Conservation (phyloP, 2,888 invertebrate species). For the Drosophila nigricruria region DNA sequence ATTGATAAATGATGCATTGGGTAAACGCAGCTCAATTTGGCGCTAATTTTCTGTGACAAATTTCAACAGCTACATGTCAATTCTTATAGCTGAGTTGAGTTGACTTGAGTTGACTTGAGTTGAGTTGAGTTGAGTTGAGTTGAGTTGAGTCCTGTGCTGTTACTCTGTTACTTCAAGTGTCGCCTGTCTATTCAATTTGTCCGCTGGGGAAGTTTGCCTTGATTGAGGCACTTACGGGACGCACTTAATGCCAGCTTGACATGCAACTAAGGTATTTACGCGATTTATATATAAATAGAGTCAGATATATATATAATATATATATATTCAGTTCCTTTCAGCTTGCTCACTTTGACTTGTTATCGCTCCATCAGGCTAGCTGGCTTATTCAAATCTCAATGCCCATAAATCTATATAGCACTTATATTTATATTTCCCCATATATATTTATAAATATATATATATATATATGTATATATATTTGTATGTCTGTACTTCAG, state of each 20-base stretch:
- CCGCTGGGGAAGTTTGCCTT: slow-evolving; percentile 30
- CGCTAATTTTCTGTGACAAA: slow-evolving; percentile 77
- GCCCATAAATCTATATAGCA: slow-evolving; percentile 14
- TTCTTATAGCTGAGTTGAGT: slow-evolving; percentile 42
- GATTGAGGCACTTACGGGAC: slow-evolving; percentile 51
- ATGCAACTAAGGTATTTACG: slow-evolving; percentile 54
- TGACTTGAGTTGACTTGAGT: slow-evolving; percentile 12
- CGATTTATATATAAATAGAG: background rate
- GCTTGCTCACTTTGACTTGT: background rate
- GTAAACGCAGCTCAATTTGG: slow-evolving; percentile 29
- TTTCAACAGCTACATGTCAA: slow-evolving; percentile 62
- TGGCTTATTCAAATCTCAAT: slow-evolving; percentile 38
- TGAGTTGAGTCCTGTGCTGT: slow-evolving; percentile 19
- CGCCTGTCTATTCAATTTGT: slow-evolving; percentile 54
- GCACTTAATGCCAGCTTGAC: slow-evolving; percentile 62
- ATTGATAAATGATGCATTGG: slow-evolving; percentile 58
- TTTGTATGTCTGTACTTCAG: slow-evolving; percentile 19
- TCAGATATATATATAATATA: background rate
- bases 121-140: slow-evolving; percentile 1
- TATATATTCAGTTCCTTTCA: background rate
- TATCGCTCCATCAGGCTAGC: background rate
- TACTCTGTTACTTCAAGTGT: slow-evolving; percentile 35
- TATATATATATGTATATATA: slow-evolving; percentile 10
- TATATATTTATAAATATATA: background rate
- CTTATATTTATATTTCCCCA: slow-evolving; percentile 20